These are phyloP conservation scores for Myopa testacea DNA, from an alignment of 2,888 invertebrate genomes.

Conservation along the genomic window DNA sequence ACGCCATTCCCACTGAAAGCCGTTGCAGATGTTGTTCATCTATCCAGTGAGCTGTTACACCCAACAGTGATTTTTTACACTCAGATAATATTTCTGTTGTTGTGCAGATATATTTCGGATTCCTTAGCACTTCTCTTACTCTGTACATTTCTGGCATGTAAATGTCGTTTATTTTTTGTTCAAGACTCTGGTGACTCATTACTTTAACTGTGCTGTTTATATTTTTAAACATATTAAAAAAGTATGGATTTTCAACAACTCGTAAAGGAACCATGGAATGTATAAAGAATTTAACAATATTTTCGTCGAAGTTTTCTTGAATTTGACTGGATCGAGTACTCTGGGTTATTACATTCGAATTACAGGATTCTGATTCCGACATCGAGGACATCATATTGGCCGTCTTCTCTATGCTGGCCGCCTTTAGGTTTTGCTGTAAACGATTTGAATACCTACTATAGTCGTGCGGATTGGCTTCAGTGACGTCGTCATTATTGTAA, in stretches of 20 bases:
- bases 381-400: neutral
- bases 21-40: slow-evolving; percentile 22
- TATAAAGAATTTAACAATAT: slow-evolving; percentile 30
- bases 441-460: neutral
- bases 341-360: neutral
- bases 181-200: neutral
- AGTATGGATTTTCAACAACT: slow-evolving; percentile 30
- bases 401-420: neutral
- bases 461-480: neutral
- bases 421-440: neutral
- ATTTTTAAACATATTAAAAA: slow-evolving; percentile 22
- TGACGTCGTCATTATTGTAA: neutral
- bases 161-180: neutral
- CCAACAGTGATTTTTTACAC: slow-evolving; percentile 18
- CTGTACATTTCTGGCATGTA: neutral
- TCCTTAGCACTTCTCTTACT: slow-evolving; percentile 5
- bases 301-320: slow-evolving; percentile 24
- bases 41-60: slow-evolving; percentile 38
- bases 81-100: slow-evolving; percentile 28
- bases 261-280: slow-evolving; percentile 38
- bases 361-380: neutral
- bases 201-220: slow-evolving; percentile 4
- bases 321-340: neutral
- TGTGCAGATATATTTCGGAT: slow-evolving; percentile 22
- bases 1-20: slow-evolving; percentile 22